A percentile compares a stretch with the other conserved stretches of the same genome.
Evolutionary conservation across 2,113 vertebrate genomes (phyloP).

Genomic region (Leptobrachium ailaonicum): DNA sequence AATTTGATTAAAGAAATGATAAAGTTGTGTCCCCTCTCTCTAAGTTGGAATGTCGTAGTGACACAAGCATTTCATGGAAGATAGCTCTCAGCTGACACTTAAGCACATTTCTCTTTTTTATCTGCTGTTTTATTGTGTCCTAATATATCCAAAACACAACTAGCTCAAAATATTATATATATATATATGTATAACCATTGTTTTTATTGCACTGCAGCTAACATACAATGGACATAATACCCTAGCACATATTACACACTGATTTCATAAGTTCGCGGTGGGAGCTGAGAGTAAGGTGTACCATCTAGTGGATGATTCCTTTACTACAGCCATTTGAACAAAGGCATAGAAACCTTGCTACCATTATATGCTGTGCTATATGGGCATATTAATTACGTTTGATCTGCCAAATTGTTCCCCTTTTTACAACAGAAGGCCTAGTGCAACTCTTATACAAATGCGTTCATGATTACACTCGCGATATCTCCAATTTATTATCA

Average conservation of each 20-base stretch:
- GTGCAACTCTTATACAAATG: too few relatives aligned
- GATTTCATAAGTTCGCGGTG: background rate
- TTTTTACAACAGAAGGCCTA: too few relatives aligned
- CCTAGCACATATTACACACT: background rate
- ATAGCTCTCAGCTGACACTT: background rate
- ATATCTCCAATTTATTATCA: too few relatives aligned
- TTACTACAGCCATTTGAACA: constrained; percentile 2
- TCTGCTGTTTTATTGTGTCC: background rate
- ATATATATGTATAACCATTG: too few relatives aligned
- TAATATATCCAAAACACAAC: background rate
- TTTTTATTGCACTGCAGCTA: background rate
- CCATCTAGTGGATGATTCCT: constrained; percentile 70
- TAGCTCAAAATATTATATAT: too few relatives aligned
- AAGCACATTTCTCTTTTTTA: background rate
- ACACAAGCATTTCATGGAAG: background rate
- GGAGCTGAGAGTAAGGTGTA: constrained; percentile 57
- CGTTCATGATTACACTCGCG: too few relatives aligned
- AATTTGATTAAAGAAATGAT: constrained; percentile 13
- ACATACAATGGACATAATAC: background rate
- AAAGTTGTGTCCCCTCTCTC: background rate
- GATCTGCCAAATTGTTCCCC: too few relatives aligned
- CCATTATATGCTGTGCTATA: too few relatives aligned
- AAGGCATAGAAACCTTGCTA: too few relatives aligned
- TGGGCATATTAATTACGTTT: too few relatives aligned
- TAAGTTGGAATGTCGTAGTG: background rate